Evolutionary conservation across 2,888 invertebrate species (phyloP), one percentile per base, ranked within the genome.

Genomic region (Drosophila incognita): DNA sequence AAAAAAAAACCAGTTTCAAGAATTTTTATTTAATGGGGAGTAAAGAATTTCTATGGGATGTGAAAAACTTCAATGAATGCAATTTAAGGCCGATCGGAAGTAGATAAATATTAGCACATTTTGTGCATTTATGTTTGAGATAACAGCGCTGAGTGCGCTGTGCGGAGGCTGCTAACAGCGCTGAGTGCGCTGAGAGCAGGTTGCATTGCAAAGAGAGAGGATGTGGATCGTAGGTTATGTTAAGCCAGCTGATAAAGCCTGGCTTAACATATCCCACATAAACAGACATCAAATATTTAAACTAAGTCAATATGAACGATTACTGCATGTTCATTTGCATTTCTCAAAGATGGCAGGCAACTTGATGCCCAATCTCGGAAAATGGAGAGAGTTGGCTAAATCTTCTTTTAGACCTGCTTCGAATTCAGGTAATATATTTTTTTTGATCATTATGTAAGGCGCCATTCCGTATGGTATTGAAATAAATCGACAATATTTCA

Each of bases 391-490:
- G 21, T 21, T 46, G 6, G 7, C 1, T 13, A 46, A 21, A 46
- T 21, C 7, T 24, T 4, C 15, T 10, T 33, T 33, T 11, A 33
- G 33, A 4, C 1, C 0, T 33, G 33, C 10, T 10, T 4, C 33
- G 10, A 33, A 33, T 24, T 15, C 7, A 24, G 15, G 24, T 24
- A 31, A 31, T 24, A 42, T 21, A 42, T 10, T n/a, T 40, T n/a
- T 40, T 21, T 21, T 15, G 15, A 42, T 21, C 13, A 21, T 21
- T 21, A 15, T 46, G 7, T 27, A 18, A 27, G 49, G 27, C 18
- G 18, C 18, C 27, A 31, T 31, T 57, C 51, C 62, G 63, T 78
- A 64, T 69, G 31, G 64, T 79, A 78, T 85, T 69, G 64, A 76
- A 71, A 76, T 65, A 65, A 58, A 56, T 59, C 53, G 49, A 57